Conservation (phyloP, 1,140 invertebrate species). For the Drosophila sechellia region DNA sequence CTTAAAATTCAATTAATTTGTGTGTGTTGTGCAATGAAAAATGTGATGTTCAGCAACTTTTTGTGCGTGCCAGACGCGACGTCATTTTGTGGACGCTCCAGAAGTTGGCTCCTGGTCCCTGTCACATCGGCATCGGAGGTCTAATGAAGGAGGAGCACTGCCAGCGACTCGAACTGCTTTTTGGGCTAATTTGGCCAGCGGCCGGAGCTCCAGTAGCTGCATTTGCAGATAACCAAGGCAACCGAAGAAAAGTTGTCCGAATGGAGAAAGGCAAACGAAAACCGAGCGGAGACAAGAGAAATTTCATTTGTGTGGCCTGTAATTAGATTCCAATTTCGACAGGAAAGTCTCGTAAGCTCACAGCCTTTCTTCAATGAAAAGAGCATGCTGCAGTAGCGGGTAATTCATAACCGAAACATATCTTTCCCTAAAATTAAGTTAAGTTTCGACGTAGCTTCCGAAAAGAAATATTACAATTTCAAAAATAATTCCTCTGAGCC, state of each 20-base stretch:
- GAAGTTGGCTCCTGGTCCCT: slow-evolving; percentile 40
- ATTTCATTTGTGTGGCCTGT: slow-evolving; percentile 64
- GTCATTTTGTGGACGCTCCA: slow-evolving; percentile 18
- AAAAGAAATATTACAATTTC: slow-evolving; percentile 59
- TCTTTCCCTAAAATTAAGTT: neutral
- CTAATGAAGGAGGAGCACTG: slow-evolving; percentile 3
- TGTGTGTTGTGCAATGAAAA: slow-evolving; percentile 69
- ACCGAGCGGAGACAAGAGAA: slow-evolving; percentile 10
- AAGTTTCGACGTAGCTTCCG: neutral
- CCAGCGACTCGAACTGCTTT: slow-evolving; percentile 27
- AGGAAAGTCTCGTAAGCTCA: slow-evolving; percentile 5
- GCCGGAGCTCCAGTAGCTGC: slow-evolving; percentile 38
- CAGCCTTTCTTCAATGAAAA: neutral
- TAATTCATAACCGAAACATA: neutral
- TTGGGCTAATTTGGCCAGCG: slow-evolving; percentile 70
- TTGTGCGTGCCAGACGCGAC: slow-evolving; percentile 55
- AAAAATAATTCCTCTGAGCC: slow-evolving; percentile 43
- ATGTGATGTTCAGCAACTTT: slow-evolving; percentile 63
- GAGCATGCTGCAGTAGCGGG: neutral
- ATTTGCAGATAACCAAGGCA: slow-evolving; percentile 63
- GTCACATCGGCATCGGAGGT: slow-evolving; percentile 10
- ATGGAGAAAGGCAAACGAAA: slow-evolving; percentile 6
- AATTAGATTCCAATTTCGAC: slow-evolving; percentile 71
- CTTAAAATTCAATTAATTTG: slow-evolving; percentile 81
- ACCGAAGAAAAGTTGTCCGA: slow-evolving; percentile 56